These are phyloP conservation scores for Phoenoteleia sp. DNA, from an alignment of 2,888 invertebrate genomes.

Conservation along the genomic window DNA sequence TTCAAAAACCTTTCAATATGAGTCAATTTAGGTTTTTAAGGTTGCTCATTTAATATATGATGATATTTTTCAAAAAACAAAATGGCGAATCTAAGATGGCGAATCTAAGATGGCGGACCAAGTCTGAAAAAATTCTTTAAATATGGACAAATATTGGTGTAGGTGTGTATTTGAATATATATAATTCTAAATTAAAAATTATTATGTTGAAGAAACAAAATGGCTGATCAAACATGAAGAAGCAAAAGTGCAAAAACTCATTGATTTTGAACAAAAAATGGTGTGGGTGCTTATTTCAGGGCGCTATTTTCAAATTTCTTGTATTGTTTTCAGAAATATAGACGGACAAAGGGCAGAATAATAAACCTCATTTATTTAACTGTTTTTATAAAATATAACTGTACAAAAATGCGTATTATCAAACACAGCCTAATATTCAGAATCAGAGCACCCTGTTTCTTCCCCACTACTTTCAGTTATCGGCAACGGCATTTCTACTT, in stretches of 20 bases:
- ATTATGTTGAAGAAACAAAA: slow-evolving; percentile 5
- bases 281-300: slow-evolving; percentile 20
- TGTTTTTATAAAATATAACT: slow-evolving; percentile 19
- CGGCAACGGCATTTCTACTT: slow-evolving; percentile 13
- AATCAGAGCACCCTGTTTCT: slow-evolving; percentile 2
- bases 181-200: slow-evolving; percentile 16
- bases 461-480: slow-evolving; percentile 6
- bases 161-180: slow-evolving; percentile 20
- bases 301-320: slow-evolving; percentile 17
- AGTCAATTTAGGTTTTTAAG: slow-evolving; percentile 19
- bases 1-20: slow-evolving; percentile 15
- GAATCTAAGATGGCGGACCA: slow-evolving; percentile 32
- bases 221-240: slow-evolving; percentile 11
- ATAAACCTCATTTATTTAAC: slow-evolving; percentile 11
- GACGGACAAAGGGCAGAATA: slow-evolving; percentile 17
- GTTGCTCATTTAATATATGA: slow-evolving; percentile 15
- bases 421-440: slow-evolving; percentile 8
- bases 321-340: slow-evolving; percentile 25
- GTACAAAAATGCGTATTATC: not conserved
- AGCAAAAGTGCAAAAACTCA: slow-evolving; percentile 18
- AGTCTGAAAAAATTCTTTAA: slow-evolving; percentile 26
- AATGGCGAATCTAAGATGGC: slow-evolving; percentile 26
- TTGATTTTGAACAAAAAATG: slow-evolving; percentile 12
- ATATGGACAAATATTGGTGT: slow-evolving; percentile 11
- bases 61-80: slow-evolving; percentile 23